Conservation (phyloP, 2,797 vertebrate genomes). For the Lacerta viridis region DNA sequence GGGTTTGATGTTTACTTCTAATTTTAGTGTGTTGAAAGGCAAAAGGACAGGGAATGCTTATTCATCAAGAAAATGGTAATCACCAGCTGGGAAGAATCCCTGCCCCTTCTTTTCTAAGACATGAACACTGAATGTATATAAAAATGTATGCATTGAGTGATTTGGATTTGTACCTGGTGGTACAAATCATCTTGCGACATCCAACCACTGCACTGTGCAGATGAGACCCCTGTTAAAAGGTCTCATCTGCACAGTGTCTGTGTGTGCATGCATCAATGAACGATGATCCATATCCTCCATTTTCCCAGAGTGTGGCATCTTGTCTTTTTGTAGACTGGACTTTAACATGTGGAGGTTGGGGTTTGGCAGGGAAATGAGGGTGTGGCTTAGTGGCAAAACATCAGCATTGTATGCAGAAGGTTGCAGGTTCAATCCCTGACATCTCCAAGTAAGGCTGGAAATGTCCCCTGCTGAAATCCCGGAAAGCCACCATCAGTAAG, state of each 20-base stretch:
- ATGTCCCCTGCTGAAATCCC: too few species aligned
- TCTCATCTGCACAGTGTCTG: not conserved
- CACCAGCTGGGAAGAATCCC: not conserved
- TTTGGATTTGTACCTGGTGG: not conserved
- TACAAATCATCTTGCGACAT: not conserved
- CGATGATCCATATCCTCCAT: not conserved
- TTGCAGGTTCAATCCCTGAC: too few species aligned
- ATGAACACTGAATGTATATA: not conserved
- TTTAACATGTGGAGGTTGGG: not conserved
- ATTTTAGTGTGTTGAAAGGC: not conserved
- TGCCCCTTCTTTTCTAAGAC: not conserved
- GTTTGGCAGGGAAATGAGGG: too few species aligned
- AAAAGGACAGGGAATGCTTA: not conserved
- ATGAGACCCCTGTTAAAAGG: too few species aligned
- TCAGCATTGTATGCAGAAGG: too few species aligned
- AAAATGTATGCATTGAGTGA: not conserved
- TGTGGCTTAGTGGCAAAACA: too few species aligned
- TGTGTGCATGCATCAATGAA: not conserved
- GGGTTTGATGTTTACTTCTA: not conserved
- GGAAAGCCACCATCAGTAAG: too few species aligned
- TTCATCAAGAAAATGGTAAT: not conserved
- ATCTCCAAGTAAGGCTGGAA: too few species aligned
- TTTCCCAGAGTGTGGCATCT: not conserved
- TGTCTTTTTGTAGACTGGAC: not conserved
- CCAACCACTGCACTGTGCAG: too few species aligned